Conservation (phyloP, 2,888 invertebrate genomes). For the Venustoraphidia nigricollis region DNA sequence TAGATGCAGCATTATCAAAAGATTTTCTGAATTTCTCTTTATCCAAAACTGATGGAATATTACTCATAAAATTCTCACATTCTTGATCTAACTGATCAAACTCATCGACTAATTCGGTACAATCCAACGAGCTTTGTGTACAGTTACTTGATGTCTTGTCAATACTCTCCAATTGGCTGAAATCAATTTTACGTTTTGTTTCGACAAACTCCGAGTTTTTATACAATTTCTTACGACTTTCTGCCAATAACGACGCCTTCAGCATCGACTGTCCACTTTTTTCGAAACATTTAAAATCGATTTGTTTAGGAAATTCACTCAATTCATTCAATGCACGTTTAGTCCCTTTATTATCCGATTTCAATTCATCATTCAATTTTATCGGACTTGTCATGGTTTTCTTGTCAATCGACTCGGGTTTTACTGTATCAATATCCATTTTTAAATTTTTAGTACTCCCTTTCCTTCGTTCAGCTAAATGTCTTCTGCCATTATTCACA, state of each 20-base stretch:
- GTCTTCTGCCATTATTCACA: no score
- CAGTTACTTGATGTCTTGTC: conserved; percentile 4
- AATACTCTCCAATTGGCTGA: conserved; percentile 24
- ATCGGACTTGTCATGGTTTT: neutral
- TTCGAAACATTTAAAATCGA: neutral
- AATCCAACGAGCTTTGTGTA: conserved; percentile 3
- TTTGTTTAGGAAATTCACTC: neutral
- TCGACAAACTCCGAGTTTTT: neutral
- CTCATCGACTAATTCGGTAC: neutral
- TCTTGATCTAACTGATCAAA: conserved; percentile 3
- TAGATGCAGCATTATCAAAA: conserved; percentile 62
- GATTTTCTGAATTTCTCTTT: conserved; percentile 58
- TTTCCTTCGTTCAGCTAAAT: conserved; percentile 4
- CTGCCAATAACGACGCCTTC: neutral
- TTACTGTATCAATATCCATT: no score
- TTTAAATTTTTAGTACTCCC: no score
- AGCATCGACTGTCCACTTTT: neutral
- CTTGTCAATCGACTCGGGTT: neutral
- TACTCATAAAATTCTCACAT: conserved; percentile 13
- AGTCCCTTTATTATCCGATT: neutral
- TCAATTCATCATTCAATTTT: neutral
- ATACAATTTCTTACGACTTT: conserved; percentile 3
- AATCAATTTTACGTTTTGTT: conserved; percentile 3
- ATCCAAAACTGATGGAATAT: conserved; percentile 53
- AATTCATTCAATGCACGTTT: no score